phyloP scores from a whole-genome alignment of 1,140 invertebrate genomes.

The Lycorma delicatula region DNA sequence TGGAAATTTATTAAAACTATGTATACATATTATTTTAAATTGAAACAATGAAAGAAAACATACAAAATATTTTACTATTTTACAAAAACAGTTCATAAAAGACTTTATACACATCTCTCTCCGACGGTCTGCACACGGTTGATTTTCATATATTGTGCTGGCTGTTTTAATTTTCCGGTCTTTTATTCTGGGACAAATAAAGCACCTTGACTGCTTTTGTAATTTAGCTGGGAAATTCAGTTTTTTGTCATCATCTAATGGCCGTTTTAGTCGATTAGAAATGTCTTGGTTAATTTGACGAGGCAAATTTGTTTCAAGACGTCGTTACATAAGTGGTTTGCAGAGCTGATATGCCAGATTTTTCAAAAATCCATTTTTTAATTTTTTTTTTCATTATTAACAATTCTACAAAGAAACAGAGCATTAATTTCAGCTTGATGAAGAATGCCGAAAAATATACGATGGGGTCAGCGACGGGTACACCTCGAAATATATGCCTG shows the following conservation, averaged over 20 bases:
- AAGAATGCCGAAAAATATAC: slow-evolving; percentile 11
- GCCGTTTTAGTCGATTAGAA: background rate
- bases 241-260: background rate
- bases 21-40: background rate
- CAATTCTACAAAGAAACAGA: slow-evolving; percentile 30
- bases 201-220: background rate
- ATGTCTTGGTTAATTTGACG: background rate
- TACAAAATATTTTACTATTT: background rate
- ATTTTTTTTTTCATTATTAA: background rate
- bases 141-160: background rate
- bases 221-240: background rate
- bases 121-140: background rate
- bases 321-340: background rate
- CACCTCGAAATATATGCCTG: background rate
- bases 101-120: background rate
- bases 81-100: background rate
- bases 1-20: background rate
- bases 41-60: background rate
- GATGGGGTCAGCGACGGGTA: background rate
- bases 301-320: background rate
- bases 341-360: too few relatives aligned
- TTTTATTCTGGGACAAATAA: background rate
- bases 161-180: background rate
- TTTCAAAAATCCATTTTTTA: background rate
- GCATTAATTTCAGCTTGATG: slow-evolving; percentile 27